A percentile compares a stretch with the other conserved stretches of the same genome.
Conservation (phyloP, 2,113 vertebrate species). For the Puntigrus tetrazona region DNA sequence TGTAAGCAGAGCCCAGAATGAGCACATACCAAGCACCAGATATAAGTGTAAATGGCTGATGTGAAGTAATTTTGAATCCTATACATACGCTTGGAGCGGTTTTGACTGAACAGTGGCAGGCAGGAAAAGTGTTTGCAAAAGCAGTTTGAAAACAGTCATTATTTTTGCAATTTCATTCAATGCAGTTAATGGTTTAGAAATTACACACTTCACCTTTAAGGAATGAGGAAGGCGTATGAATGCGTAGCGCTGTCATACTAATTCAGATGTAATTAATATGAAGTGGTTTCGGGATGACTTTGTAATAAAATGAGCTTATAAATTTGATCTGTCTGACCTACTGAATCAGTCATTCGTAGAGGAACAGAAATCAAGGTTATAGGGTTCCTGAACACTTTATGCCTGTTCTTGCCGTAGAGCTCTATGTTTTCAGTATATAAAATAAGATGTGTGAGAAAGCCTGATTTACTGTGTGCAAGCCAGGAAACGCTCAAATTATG, state of each 20-base stretch:
- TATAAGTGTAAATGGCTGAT: background rate
- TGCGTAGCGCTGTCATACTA: background rate
- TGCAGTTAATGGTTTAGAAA: background rate
- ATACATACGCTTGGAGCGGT: background rate
- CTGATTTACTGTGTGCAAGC: background rate
- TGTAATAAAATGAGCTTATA: conserved; percentile 26
- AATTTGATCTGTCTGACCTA: conserved; percentile 28
- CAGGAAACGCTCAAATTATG: background rate
- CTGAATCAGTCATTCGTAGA: background rate
- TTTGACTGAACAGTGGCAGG: background rate
- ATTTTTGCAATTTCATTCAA: conserved; percentile 4
- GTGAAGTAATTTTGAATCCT: background rate
- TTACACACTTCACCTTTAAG: conserved; percentile 29
- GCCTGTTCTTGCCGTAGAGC: background rate
- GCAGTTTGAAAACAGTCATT: conserved; percentile 7
- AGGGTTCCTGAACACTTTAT: background rate
- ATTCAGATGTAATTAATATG: conserved; percentile 21
- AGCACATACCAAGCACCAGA: background rate
- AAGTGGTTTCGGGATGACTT: background rate
- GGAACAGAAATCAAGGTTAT: background rate
- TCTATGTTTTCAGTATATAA: background rate
- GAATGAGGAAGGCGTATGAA: background rate
- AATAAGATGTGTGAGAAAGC: background rate
- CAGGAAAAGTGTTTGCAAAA: background rate
- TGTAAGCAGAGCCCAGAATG: background rate